Conservation (phyloP, 2,888 invertebrate species). For the Mythimna pallens region DNA sequence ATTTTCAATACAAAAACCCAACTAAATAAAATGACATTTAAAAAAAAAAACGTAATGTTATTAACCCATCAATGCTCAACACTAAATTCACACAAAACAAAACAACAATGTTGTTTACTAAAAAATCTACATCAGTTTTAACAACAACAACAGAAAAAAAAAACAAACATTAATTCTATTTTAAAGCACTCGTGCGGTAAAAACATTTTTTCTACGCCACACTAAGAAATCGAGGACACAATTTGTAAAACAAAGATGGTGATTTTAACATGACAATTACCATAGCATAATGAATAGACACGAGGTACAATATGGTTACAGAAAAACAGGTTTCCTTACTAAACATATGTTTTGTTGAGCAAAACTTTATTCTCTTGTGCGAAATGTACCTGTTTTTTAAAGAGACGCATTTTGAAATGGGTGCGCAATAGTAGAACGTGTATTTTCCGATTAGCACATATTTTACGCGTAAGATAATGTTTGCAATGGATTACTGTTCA, state of each 20-base stretch:
- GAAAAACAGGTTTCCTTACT: conserved; percentile 87
- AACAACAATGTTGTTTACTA: background rate
- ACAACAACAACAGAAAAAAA: conserved; percentile 8
- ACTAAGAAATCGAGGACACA: conserved; percentile 79
- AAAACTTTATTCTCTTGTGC: conserved; percentile 69
- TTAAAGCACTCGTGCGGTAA: conserved; percentile 51
- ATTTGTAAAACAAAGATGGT: conserved; percentile 87
- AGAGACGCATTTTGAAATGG: conserved; percentile 48
- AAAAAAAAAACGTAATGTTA: no score
- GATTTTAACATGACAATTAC: conserved; percentile 87
- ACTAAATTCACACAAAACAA: background rate
- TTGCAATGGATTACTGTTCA: background rate
- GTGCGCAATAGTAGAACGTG: conserved; percentile 28
- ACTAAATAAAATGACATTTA: no score
- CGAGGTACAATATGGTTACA: conserved; percentile 81
- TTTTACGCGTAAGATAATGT: conserved; percentile 17
- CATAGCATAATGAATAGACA: conserved; percentile 81
- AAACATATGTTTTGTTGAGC: conserved; percentile 73
- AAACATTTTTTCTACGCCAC: conserved; percentile 62
- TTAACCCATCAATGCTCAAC: conserved; percentile 15
- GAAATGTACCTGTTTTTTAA: conserved; percentile 53
- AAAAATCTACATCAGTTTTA: conserved; percentile 3
- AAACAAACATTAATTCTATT: conserved; percentile 44
- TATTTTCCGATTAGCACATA: conserved; percentile 27
- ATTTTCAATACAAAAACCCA: no score